phyloP scores from a whole-genome alignment of 2,888 invertebrate genomes.

The Vannuccia rotundouncinata region DNA sequence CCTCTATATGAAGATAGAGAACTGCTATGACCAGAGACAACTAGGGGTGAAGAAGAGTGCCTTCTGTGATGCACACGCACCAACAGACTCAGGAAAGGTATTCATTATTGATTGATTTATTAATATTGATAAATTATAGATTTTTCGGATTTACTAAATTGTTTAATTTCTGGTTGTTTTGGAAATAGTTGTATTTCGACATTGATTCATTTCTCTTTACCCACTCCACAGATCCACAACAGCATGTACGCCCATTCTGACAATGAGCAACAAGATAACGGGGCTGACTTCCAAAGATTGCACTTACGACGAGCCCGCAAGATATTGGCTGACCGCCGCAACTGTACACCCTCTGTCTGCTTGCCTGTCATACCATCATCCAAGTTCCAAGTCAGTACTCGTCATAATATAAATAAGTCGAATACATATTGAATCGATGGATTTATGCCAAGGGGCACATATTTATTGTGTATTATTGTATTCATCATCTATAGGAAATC shows the following conservation, averaged over 20 bases:
- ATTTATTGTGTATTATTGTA: neutral
- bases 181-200: too few species aligned
- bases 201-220: too few species aligned
- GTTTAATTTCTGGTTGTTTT: too few species aligned
- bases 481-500: conserved; percentile 12
- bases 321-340: conserved; percentile 77
- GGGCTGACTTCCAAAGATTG: conserved; percentile 55
- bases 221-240: too few species aligned
- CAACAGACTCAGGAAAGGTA: conserved; percentile 58
- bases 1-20: conserved; percentile 73
- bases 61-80: conserved; percentile 88
- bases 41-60: conserved; percentile 62
- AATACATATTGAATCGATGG: too few species aligned
- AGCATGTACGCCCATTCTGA: conserved; percentile 33
- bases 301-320: conserved; percentile 79
- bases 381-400: conserved; percentile 14
- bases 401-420: too few species aligned
- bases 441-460: too few species aligned
- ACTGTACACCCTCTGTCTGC: conserved; percentile 79
- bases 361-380: conserved; percentile 79
- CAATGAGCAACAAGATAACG: neutral
- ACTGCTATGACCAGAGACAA: conserved; percentile 58
- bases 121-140: too few species aligned
- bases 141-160: too few species aligned
- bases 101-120: too few species aligned